These are phyloP conservation scores for Mandrillus leucophaeus DNA, from an alignment of 2,113 vertebrate genomes.

Conservation along the genomic window DNA sequence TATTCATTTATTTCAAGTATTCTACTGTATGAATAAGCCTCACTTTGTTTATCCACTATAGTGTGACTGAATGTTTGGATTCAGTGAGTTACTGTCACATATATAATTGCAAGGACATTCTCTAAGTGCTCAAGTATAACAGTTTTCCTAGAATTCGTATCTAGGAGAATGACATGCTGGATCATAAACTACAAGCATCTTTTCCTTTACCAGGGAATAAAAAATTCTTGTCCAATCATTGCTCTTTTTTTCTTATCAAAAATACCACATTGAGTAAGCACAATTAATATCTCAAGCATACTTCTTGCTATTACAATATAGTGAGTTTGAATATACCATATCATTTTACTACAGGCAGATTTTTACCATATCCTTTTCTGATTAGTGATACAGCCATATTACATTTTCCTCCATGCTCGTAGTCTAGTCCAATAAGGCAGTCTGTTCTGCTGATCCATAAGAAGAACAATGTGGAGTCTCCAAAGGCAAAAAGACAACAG, in stretches of 20 bases:
- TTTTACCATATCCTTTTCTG: conserved; percentile 35
- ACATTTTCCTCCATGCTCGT: conserved; percentile 42
- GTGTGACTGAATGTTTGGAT: neutral
- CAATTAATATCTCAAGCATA: conserved; percentile 54
- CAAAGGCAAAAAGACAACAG: conserved; percentile 22
- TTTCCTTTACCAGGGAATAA: neutral
- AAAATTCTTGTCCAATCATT: neutral
- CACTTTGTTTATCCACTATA: neutral
- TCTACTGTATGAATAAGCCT: neutral
- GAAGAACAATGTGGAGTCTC: conserved; percentile 42
- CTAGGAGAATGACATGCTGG: neutral
- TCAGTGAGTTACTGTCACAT: neutral
- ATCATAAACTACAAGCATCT: neutral
- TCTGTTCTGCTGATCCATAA: conserved; percentile 12
- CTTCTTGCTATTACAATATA: conserved; percentile 39
- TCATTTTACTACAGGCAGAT: conserved; percentile 32
- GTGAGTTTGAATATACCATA: conserved; percentile 47
- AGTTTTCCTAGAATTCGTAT: neutral
- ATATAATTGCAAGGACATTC: neutral
- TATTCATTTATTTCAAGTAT: conserved; percentile 5
- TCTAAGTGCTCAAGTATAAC: neutral
- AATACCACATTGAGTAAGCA: conserved; percentile 47
- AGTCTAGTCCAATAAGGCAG: conserved; percentile 49
- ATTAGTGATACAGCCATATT: conserved; percentile 60
- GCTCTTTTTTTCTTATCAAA: neutral